phyloP scores from a whole-genome alignment of 2,113 vertebrate genomes.

The Cephalopterus ornatus region DNA sequence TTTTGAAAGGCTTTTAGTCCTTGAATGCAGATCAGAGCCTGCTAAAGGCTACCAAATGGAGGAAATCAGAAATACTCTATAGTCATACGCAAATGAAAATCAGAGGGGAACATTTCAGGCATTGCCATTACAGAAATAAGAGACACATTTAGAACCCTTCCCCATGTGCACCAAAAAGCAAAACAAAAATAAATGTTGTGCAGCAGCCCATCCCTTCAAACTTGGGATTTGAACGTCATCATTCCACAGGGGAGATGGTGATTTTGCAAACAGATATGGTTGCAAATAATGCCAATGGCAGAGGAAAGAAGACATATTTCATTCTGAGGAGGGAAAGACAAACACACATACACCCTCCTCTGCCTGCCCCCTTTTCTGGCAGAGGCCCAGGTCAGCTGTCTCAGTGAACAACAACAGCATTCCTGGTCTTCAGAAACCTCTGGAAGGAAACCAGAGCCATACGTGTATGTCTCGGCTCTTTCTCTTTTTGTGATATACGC shows the following conservation, averaged over 20 bases:
- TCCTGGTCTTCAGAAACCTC: constrained; percentile 33
- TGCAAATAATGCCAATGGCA: not conserved
- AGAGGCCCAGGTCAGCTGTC: constrained; percentile 54
- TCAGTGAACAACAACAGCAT: constrained; percentile 45
- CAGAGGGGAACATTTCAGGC: not conserved
- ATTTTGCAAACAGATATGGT: not conserved
- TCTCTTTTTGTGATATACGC: not conserved
- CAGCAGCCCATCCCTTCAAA: constrained; percentile 20
- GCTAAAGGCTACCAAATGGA: not conserved
- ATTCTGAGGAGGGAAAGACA: constrained; percentile 53
- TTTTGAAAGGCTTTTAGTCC: not conserved
- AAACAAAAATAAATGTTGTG: not conserved
- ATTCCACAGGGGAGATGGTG: not conserved
- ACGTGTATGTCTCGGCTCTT: not conserved
- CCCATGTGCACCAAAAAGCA: not conserved
- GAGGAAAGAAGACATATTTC: constrained; percentile 51
- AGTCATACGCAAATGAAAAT: not conserved
- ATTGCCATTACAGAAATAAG: not conserved
- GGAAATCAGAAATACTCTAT: not conserved
- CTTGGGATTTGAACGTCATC: not conserved
- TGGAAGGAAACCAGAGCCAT: constrained; percentile 51
- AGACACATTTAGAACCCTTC: not conserved
- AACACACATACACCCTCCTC: constrained; percentile 25
- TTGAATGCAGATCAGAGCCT: not conserved
- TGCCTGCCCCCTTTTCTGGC: constrained; percentile 2